Conservation (phyloP, 2,888 invertebrate genomes). For the Drosophila diplacantha region DNA sequence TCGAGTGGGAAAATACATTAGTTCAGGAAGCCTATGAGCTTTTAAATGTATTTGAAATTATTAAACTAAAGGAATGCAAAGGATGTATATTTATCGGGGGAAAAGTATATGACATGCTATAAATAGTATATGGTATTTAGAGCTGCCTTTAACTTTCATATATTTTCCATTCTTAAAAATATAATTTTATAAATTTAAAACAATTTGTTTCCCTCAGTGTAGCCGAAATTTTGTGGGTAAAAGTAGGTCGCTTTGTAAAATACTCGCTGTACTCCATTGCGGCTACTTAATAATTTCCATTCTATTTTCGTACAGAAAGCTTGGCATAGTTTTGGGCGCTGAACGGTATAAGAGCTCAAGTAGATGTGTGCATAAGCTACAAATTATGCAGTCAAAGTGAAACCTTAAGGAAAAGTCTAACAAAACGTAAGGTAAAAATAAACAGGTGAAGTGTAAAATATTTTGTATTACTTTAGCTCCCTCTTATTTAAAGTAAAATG, state of each 20-base stretch:
- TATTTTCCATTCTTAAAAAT: neutral
- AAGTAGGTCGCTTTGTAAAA: conserved; percentile 4
- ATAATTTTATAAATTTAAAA: no score
- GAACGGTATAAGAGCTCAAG: conserved; percentile 16
- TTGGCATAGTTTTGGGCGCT: conserved; percentile 46
- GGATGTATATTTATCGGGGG: no score
- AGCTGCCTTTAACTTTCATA: neutral
- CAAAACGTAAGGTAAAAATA: neutral
- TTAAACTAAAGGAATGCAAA: neutral
- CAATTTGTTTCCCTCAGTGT: neutral
- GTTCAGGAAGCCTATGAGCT: neutral
- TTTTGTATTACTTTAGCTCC: neutral
- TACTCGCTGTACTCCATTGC: conserved; percentile 12
- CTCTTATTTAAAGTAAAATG: neutral
- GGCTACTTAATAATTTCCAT: conserved; percentile 31
- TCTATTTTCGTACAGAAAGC: conserved; percentile 7
- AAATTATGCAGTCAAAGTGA: neutral
- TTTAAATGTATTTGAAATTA: neutral
- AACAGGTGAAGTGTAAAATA: neutral
- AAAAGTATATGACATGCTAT: no score
- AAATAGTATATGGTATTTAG: neutral
- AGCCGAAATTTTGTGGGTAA: neutral
- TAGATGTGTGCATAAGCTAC: neutral
- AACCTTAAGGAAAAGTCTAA: neutral
- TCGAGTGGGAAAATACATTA: neutral